Conservation (phyloP, 2,888 invertebrate genomes). For the Ariolimax columbianus region DNA sequence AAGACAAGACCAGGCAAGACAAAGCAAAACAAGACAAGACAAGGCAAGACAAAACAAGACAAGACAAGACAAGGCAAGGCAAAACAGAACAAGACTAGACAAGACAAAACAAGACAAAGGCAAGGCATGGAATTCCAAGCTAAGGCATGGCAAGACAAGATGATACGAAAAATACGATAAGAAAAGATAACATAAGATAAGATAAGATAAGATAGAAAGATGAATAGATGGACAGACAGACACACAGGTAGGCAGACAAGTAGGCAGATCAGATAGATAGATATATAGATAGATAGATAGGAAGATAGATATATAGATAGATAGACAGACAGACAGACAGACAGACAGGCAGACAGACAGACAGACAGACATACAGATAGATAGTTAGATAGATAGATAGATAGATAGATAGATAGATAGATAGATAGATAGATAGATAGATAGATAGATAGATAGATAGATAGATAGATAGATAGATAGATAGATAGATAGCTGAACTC, state of each 20-base stretch:
- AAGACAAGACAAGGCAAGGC: too few species aligned
- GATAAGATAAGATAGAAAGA: neutral
- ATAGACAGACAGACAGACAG: constrained; percentile 34
- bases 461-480: neutral
- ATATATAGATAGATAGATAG: neutral
- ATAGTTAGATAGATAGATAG: neutral
- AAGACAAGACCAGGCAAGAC: neutral
- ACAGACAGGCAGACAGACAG: neutral
- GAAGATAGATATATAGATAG: constrained; percentile 10
- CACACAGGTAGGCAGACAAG: constrained; percentile 31
- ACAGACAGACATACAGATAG: neutral
- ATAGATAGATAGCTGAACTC: neutral
- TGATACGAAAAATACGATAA: too few species aligned
- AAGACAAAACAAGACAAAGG: neutral
- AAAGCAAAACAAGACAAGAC: too few species aligned
- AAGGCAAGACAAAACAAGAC: constrained; percentile 27
- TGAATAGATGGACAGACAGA: neutral
- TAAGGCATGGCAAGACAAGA: too few species aligned
- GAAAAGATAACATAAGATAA: neutral
- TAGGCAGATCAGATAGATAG: neutral
- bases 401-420: constrained; percentile 10
- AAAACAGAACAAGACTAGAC: too few species aligned
- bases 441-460: constrained; percentile 6
- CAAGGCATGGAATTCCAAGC: too few species aligned
- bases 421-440: constrained; percentile 31